Evolutionary conservation across 2,113 vertebrate species (phyloP).

Genomic region (Pollachius pollachius): DNA sequence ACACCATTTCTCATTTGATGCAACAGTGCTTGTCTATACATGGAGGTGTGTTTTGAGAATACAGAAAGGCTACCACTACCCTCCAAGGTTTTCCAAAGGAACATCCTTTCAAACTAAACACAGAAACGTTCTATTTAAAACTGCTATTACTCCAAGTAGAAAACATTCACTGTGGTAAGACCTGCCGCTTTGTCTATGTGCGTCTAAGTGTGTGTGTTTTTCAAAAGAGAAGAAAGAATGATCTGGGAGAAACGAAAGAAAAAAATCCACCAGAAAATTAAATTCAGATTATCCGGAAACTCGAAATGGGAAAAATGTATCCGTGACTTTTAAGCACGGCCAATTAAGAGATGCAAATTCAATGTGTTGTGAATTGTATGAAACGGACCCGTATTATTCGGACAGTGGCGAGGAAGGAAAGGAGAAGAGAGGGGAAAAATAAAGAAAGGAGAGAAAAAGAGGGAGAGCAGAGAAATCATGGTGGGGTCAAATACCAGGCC

Average conservation of each 20-base stretch:
- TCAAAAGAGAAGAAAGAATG: neutral
- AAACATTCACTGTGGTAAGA: neutral
- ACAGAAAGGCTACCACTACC: conserved; percentile 58
- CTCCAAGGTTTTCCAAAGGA: conserved; percentile 24
- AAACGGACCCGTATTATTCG: conserved; percentile 72
- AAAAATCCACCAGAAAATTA: too few relatives aligned
- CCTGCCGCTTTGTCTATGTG: conserved; percentile 27
- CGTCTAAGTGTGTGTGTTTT: conserved; percentile 24
- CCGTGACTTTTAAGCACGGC: neutral
- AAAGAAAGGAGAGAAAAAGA: neutral
- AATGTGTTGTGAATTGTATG: conserved; percentile 41
- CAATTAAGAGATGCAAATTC: conserved; percentile 54
- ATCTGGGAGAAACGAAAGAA: too few relatives aligned
- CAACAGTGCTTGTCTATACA: conserved; percentile 77
- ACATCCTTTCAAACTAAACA: too few relatives aligned
- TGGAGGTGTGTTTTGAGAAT: conserved; percentile 80
- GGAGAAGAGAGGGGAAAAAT: conserved; percentile 20
- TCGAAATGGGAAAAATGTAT: too few relatives aligned
- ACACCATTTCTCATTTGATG: conserved; percentile 72
- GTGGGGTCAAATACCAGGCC: conserved; percentile 49
- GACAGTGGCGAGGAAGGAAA: conserved; percentile 66
- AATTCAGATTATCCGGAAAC: too few relatives aligned
- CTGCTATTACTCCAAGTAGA: too few relatives aligned
- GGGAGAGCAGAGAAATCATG: conserved; percentile 23
- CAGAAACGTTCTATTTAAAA: too few relatives aligned